Conservation (phyloP, 2,888 invertebrate genomes). For the Patella depressa region DNA sequence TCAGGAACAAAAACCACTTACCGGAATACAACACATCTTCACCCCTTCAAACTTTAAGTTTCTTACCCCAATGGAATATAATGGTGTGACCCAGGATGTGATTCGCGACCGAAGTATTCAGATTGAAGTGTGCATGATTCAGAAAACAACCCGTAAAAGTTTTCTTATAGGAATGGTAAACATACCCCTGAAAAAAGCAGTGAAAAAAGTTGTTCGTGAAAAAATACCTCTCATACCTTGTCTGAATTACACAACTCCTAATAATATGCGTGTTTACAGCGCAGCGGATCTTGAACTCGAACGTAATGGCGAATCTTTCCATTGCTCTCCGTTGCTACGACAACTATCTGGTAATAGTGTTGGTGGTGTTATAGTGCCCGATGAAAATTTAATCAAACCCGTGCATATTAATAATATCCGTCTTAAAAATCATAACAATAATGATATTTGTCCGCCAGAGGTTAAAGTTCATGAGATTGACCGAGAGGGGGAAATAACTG, state of each 20-base stretch:
- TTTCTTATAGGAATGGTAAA: conserved; percentile 61
- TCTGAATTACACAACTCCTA: conserved; percentile 61
- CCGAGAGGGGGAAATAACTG: neutral
- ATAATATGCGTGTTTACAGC: conserved; percentile 63
- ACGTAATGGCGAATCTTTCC: conserved; percentile 39
- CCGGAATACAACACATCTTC: conserved; percentile 50
- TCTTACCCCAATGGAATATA: conserved; percentile 58
- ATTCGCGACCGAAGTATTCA: conserved; percentile 54
- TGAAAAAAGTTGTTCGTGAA: conserved; percentile 59
- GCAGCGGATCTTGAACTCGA: conserved; percentile 51
- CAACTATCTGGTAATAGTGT: conserved; percentile 37
- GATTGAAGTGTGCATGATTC: conserved; percentile 63
- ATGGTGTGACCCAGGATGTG: conserved; percentile 49
- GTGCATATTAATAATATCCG: conserved; percentile 2
- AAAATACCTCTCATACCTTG: conserved; percentile 60
- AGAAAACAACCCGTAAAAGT: conserved; percentile 56
- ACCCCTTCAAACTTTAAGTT: conserved; percentile 55
- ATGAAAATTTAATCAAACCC: conserved; percentile 4
- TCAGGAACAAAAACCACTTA: conserved; percentile 16
- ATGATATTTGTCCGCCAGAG: neutral
- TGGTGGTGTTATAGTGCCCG: conserved; percentile 17
- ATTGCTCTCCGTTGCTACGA: conserved; percentile 52
- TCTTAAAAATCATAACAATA: neutral
- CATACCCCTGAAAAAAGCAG: conserved; percentile 56
- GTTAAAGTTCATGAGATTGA: conserved; percentile 22